These are phyloP conservation scores for Perdita meconis DNA, from an alignment of 2,888 invertebrate genomes.

Conservation along the genomic window DNA sequence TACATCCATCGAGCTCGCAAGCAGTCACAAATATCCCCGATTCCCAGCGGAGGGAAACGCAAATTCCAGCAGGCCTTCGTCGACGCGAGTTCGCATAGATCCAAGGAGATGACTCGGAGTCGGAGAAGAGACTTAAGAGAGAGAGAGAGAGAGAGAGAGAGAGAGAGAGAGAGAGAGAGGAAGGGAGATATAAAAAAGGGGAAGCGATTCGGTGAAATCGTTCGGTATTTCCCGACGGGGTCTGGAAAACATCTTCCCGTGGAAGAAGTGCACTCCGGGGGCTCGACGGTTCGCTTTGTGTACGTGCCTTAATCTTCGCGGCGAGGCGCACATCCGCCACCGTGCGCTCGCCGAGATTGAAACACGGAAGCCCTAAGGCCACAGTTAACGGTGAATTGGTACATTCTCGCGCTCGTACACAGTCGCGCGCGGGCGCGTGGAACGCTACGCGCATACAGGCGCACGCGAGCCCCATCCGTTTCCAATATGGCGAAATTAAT, in stretches of 20 bases:
- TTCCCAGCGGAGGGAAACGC: background rate
- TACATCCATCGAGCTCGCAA: background rate
- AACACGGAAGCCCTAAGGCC: conserved; percentile 80
- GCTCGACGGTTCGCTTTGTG: conserved; percentile 28
- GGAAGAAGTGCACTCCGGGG: conserved; percentile 33
- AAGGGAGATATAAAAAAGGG: too few relatives aligned
- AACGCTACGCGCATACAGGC: background rate
- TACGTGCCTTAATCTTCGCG: conserved; percentile 58
- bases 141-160: background rate
- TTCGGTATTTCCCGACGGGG: conserved; percentile 39
- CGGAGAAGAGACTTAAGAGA: background rate
- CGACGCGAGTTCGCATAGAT: conserved; percentile 2
- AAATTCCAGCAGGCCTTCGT: background rate
- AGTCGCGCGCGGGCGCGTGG: conserved; percentile 6
- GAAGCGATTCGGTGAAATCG: conserved; percentile 30
- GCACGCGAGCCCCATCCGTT: background rate
- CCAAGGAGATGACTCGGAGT: too few relatives aligned
- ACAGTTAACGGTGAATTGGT: conserved; percentile 79
- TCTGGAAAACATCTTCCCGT: conserved; percentile 10
- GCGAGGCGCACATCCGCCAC: conserved; percentile 70
- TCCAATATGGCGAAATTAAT: conserved; percentile 35
- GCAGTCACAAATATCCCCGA: background rate
- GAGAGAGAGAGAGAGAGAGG: too few relatives aligned
- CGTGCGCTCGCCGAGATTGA: conserved; percentile 66
- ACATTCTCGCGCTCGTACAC: conserved; percentile 66